phyloP scores from a whole-genome alignment of 2,113 vertebrate species.

The Nothocercus nigrocapillus region DNA sequence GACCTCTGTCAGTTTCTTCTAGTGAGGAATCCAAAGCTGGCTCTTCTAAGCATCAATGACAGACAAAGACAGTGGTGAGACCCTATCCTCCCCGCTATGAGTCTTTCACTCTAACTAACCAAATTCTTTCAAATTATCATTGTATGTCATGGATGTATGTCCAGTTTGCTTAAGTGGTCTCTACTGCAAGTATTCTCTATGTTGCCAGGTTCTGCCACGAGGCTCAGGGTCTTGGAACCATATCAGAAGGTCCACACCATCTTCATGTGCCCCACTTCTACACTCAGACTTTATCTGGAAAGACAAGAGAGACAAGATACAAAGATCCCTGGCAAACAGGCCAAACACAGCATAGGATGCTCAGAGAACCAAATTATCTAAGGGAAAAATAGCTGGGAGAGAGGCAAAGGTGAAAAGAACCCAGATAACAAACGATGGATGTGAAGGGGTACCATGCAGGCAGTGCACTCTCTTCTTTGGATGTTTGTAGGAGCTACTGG shows the following conservation, averaged over 20 bases:
- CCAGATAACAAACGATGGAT: neutral
- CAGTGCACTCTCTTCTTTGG: neutral
- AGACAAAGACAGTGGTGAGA: neutral
- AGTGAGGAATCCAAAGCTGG: neutral
- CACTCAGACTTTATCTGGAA: neutral
- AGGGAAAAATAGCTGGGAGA: neutral
- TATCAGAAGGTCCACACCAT: neutral
- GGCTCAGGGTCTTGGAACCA: neutral
- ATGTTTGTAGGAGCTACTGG: neutral
- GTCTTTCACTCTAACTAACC: neutral
- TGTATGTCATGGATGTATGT: neutral
- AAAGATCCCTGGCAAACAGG: neutral
- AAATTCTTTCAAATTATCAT: neutral
- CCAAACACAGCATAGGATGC: no score
- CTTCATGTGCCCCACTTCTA: neutral
- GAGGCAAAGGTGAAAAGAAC: neutral
- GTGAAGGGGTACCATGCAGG: neutral
- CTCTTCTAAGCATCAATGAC: neutral
- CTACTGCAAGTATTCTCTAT: neutral
- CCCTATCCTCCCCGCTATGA: neutral
- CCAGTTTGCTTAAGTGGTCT: neutral
- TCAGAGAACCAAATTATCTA: neutral
- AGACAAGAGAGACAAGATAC: neutral
- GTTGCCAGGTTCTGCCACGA: neutral
- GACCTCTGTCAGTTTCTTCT: neutral